These are phyloP conservation scores for Drosophila murphyi DNA, from an alignment of 1,140 invertebrate genomes.

Conservation along the genomic window DNA sequence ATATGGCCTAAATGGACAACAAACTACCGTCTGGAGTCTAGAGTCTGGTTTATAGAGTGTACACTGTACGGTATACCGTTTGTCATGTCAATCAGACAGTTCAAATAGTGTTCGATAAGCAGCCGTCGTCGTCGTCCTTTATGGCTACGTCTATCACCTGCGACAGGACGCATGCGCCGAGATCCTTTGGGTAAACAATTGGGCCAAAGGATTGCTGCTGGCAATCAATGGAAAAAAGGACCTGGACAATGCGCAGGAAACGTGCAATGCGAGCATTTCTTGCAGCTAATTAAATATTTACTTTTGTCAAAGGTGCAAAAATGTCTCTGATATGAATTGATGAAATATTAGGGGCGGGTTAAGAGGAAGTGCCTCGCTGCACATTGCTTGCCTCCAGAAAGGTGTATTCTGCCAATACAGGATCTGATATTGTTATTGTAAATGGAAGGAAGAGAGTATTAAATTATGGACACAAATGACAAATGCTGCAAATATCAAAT, in stretches of 20 bases:
- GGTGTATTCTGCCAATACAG: constrained; percentile 46
- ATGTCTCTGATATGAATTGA: constrained; percentile 51
- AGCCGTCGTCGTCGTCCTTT: constrained; percentile 22
- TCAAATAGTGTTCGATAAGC: constrained; percentile 47
- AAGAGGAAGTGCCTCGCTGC: constrained; percentile 42
- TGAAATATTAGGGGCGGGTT: constrained; percentile 68
- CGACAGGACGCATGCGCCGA: constrained; percentile 24
- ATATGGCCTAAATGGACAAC: constrained; percentile 17
- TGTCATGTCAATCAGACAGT: constrained; percentile 38
- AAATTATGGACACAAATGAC: constrained; percentile 1
- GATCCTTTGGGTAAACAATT: constrained; percentile 40
- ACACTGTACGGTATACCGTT: constrained; percentile 20
- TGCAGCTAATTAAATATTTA: constrained; percentile 81
- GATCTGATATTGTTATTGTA: constrained; percentile 34
- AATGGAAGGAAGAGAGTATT: background rate
- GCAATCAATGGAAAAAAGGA: constrained; percentile 46
- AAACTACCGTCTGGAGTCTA: constrained; percentile 26
- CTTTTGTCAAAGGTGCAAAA: constrained; percentile 73
- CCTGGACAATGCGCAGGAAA: constrained; percentile 39
- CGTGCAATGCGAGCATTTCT: constrained; percentile 12
- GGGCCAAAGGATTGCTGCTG: constrained; percentile 32
- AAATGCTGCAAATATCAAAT: background rate
- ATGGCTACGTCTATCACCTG: constrained; percentile 44
- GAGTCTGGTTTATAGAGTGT: background rate
- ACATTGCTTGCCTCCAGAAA: constrained; percentile 55